phyloP scores from a whole-genome alignment of 2,888 invertebrate genomes.

The Lymantria monacha region DNA sequence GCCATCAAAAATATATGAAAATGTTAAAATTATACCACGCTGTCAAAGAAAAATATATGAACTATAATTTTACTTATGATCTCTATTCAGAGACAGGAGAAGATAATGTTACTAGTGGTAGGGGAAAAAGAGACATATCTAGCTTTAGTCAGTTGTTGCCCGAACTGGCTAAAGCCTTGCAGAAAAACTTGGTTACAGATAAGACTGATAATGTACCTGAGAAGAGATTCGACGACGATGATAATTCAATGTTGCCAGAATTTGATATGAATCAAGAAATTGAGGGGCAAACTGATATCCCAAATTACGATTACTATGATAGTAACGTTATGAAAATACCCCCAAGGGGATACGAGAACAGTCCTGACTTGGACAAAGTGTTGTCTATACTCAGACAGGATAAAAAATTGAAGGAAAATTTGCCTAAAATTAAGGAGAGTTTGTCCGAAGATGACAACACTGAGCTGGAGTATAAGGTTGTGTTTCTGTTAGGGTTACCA shows the following conservation, averaged over 20 bases:
- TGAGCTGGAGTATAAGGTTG: constrained; percentile 58
- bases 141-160: constrained; percentile 57
- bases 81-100: constrained; percentile 36
- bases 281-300: constrained; percentile 45
- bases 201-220: constrained; percentile 55
- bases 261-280: constrained; percentile 72
- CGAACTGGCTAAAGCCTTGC: constrained; percentile 61
- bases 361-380: constrained; percentile 51
- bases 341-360: constrained; percentile 60
- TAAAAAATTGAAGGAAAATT: constrained; percentile 49
- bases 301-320: constrained; percentile 57
- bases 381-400: constrained; percentile 48
- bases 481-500: constrained; percentile 84
- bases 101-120: constrained; percentile 32
- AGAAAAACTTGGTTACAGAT: constrained; percentile 44
- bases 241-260: constrained; percentile 56
- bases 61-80: constrained; percentile 65
- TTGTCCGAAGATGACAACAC: constrained; percentile 21
- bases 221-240: constrained; percentile 59
- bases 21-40: constrained; percentile 48
- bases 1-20: constrained; percentile 59
- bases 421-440: constrained; percentile 36
- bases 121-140: constrained; percentile 52
- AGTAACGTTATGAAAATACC: constrained; percentile 76
- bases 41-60: constrained; percentile 55